Evolutionary conservation across 2,113 vertebrate genomes (phyloP).

Genomic region (Neodon shergylaensis): DNA sequence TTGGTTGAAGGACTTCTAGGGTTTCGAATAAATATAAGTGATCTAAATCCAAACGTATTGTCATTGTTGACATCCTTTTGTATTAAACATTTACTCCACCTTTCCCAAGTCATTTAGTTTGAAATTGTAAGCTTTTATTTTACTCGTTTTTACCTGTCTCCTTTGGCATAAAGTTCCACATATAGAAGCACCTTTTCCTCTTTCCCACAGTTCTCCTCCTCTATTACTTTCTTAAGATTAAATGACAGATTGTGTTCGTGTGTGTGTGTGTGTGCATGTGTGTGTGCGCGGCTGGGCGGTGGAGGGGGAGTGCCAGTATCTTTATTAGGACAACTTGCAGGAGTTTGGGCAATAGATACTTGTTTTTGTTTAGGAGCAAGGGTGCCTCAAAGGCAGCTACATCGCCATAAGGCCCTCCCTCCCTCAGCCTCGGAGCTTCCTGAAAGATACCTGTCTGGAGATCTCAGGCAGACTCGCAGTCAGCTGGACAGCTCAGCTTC

Average conservation of each 20-base stretch:
- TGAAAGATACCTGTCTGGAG: not conserved
- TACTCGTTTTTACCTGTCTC: not conserved
- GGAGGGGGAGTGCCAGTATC: not conserved
- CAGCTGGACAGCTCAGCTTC: not conserved
- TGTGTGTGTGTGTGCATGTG: accelerated
- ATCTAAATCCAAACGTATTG: not conserved
- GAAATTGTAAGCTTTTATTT: not conserved
- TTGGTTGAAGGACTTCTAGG: not conserved
- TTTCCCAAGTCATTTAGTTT: constrained; percentile 23
- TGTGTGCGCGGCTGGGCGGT: no score
- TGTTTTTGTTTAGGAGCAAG: not conserved
- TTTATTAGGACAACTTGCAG: not conserved
- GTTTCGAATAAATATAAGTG: not conserved
- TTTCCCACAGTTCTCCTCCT: not conserved
- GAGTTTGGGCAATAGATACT: not conserved
- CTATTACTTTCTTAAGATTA: not conserved
- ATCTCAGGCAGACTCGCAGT: not conserved
- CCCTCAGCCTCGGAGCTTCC: not conserved
- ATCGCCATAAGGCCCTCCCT: not conserved
- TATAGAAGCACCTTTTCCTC: not conserved
- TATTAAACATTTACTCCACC: not conserved
- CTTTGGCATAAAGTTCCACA: not conserved
- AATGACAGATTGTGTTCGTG: not conserved
- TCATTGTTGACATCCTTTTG: not conserved
- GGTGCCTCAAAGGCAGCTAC: no score